Evolutionary conservation across 1,140 invertebrate genomes (phyloP).

Genomic region (Delia radicum): DNA sequence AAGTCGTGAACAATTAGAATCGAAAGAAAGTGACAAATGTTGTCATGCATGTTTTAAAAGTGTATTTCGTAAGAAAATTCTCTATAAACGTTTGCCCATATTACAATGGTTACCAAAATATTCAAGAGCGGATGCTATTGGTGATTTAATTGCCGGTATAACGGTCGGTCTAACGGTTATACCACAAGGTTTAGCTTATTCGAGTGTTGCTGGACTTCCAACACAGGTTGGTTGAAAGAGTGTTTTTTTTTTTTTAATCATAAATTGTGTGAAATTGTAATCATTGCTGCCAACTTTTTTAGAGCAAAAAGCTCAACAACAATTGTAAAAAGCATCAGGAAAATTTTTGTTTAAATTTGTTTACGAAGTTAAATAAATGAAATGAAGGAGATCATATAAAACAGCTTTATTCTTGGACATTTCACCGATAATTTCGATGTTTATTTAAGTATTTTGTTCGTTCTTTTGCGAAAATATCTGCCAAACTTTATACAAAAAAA

Average conservation of each 20-base stretch:
- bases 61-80: conserved; percentile 61
- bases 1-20: conserved; percentile 44
- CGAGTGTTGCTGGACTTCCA: conserved; percentile 78
- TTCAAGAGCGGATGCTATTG: conserved; percentile 61
- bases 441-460: too few species aligned
- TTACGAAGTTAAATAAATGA: too few species aligned
- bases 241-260: neutral
- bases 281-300: too few species aligned
- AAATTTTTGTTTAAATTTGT: too few species aligned
- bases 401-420: too few species aligned
- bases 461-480: too few species aligned
- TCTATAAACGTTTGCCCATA: conserved; percentile 72
- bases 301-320: too few species aligned
- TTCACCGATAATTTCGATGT: too few species aligned
- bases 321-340: too few species aligned
- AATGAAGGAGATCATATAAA: too few species aligned
- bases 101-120: conserved; percentile 76
- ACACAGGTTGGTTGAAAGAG: conserved; percentile 58
- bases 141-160: conserved; percentile 81
- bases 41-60: conserved; percentile 34
- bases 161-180: conserved; percentile 85
- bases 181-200: conserved; percentile 80
- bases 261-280: too few species aligned
- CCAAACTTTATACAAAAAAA: too few species aligned
- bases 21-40: conserved; percentile 31